phyloP scores from a whole-genome alignment of 1,140 invertebrate species.

The Drosophila oshimai region DNA sequence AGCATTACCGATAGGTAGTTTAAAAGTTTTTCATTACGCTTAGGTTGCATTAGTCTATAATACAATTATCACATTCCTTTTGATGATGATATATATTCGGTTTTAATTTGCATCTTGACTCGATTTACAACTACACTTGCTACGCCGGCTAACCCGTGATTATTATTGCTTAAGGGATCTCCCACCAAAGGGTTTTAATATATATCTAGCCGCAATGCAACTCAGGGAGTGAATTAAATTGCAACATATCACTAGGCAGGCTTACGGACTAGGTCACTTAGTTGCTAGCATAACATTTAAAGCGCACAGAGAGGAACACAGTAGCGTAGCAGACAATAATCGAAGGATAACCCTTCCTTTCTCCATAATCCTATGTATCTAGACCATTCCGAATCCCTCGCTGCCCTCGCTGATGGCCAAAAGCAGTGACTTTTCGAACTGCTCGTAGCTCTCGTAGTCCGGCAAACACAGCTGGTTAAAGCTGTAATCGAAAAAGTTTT shows the following conservation, averaged over 20 bases:
- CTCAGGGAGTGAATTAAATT: conserved; percentile 11
- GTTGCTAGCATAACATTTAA: conserved; percentile 47
- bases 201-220: conserved; percentile 29
- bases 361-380: conserved; percentile 59
- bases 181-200: background rate
- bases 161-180: conserved; percentile 29
- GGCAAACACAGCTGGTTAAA: conserved; percentile 98
- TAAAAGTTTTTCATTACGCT: conserved; percentile 56
- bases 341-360: conserved; percentile 1
- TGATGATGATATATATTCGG: conserved; percentile 77
- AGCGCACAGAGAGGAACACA: conserved; percentile 70
- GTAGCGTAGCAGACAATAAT: conserved; percentile 57
- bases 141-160: conserved; percentile 21
- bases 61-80: conserved; percentile 80
- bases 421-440: conserved; percentile 94
- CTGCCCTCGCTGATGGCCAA: conserved; percentile 97
- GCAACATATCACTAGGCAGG: conserved; percentile 37
- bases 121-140: conserved; percentile 32
- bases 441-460: conserved; percentile 96
- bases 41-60: conserved; percentile 77
- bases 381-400: conserved; percentile 97
- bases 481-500: conserved; percentile 83
- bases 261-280: conserved; percentile 52
- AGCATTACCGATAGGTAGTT: conserved; percentile 10
- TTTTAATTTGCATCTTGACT: conserved; percentile 60